Conservation (phyloP, 2,888 invertebrate genomes). For the Rambutsinella grinnellia region DNA sequence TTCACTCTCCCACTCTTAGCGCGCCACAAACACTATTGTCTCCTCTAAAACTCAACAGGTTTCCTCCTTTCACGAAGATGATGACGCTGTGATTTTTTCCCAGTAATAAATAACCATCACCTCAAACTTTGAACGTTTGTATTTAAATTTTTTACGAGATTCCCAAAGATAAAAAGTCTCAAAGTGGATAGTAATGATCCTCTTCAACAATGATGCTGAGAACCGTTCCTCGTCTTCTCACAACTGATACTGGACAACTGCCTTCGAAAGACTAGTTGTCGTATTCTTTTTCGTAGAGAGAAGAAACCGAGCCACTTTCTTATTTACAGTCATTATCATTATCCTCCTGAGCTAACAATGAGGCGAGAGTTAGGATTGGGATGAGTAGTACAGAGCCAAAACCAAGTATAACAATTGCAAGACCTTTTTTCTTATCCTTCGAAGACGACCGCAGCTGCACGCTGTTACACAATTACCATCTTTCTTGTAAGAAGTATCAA, state of each 20-base stretch:
- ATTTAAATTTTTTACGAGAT: neutral
- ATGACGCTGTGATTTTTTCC: neutral
- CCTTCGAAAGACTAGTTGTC: constrained; percentile 22
- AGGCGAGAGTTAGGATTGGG: too few species aligned
- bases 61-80: too few species aligned
- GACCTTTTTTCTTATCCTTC: too few species aligned
- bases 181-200: constrained; percentile 21
- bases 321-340: neutral
- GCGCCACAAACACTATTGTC: too few species aligned
- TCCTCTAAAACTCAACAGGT: too few species aligned
- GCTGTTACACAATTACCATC: constrained; percentile 5
- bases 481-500: neutral
- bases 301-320: constrained; percentile 19
- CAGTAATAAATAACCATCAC: neutral
- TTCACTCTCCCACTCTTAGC: too few species aligned
- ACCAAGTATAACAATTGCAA: too few species aligned
- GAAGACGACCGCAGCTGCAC: neutral
- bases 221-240: constrained; percentile 32
- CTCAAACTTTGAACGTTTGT: neutral
- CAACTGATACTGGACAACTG: constrained; percentile 52
- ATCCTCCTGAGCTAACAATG: constrained; percentile 5
- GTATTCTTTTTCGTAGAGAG: constrained; percentile 15
- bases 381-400: too few species aligned
- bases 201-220: neutral
- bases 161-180: neutral